phyloP scores from a whole-genome alignment of 2,113 vertebrate genomes.

The Ctenodactylus gundi region DNA sequence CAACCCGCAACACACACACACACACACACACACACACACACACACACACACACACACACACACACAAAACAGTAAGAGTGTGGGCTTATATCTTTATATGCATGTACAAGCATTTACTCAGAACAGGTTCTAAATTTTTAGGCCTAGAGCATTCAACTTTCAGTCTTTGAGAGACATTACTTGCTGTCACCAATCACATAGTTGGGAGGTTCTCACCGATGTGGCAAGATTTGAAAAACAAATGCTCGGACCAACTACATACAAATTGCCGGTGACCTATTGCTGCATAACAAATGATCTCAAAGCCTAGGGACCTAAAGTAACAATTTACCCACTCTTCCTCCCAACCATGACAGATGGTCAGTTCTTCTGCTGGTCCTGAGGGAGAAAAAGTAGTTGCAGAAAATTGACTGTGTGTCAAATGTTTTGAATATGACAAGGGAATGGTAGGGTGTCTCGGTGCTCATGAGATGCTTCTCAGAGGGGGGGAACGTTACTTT shows the following conservation, averaged over 20 bases:
- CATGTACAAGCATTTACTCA: neutral
- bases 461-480: neutral
- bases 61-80: neutral
- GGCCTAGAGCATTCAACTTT: neutral
- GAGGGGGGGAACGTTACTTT: neutral
- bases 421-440: neutral
- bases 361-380: neutral
- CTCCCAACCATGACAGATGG: neutral
- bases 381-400: neutral
- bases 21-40: too few relatives aligned
- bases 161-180: neutral
- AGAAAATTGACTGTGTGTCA: neutral
- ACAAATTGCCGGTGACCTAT: neutral
- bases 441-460: neutral
- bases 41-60: too few relatives aligned
- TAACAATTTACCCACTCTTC: neutral
- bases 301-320: neutral
- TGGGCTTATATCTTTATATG: neutral
- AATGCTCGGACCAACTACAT: neutral
- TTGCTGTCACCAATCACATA: neutral
- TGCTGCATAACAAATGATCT: neutral
- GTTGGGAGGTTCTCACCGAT: neutral
- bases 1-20: too few relatives aligned
- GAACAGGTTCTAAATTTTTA: neutral
- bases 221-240: neutral